These are phyloP conservation scores for Hippocampus comes DNA, from an alignment of 2,113 vertebrate genomes.

Conservation along the genomic window DNA sequence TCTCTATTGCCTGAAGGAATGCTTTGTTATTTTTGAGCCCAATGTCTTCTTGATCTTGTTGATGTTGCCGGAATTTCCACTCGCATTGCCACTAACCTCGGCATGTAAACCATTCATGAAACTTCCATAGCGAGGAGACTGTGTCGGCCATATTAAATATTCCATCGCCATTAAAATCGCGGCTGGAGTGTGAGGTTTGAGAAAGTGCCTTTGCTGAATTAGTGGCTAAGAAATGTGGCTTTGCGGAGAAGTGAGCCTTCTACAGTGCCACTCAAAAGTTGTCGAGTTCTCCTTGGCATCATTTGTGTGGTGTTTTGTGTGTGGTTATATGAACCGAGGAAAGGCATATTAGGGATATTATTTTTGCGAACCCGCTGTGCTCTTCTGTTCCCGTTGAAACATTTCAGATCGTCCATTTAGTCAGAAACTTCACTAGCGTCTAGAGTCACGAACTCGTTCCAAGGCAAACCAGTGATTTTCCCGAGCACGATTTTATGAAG, in stretches of 20 bases:
- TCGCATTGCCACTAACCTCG: constrained; percentile 1
- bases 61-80: background rate
- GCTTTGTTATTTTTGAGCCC: background rate
- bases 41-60: background rate
- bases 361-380: constrained; percentile 50
- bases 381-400: constrained; percentile 49
- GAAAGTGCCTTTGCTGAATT: constrained; percentile 27
- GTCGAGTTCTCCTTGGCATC: background rate
- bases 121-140: background rate
- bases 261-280: constrained; percentile 10
- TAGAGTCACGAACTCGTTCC: constrained; percentile 53
- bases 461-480: constrained; percentile 45
- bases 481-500: constrained; percentile 35
- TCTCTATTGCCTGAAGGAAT: background rate
- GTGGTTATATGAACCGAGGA: constrained; percentile 33
- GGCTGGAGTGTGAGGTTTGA: constrained; percentile 14
- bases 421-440: constrained; percentile 42
- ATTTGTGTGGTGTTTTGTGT: background rate
- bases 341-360: constrained; percentile 36
- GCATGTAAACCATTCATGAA: constrained; percentile 1
- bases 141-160: constrained; percentile 7
- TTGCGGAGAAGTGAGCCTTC: constrained; percentile 12
- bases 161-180: constrained; percentile 22
- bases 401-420: constrained; percentile 56
- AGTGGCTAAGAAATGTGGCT: constrained; percentile 21